Evolutionary conservation across 2,113 vertebrate species (phyloP).

Genomic region (Glareola pratincola): DNA sequence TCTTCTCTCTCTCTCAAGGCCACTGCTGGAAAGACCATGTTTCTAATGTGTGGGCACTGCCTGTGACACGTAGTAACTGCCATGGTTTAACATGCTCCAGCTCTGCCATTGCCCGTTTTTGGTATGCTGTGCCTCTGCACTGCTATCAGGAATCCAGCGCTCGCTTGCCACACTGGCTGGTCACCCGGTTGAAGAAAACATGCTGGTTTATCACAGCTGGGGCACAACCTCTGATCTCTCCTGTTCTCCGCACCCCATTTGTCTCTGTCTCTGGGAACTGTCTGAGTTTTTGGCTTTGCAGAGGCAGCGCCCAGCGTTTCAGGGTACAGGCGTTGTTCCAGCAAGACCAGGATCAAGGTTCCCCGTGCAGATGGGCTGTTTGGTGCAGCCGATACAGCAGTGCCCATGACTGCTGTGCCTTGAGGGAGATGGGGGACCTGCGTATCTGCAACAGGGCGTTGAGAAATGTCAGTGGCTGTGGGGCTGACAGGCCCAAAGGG

Average conservation of each 20-base stretch:
- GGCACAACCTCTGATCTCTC: neutral
- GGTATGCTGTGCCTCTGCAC: neutral
- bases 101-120: neutral
- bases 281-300: neutral
- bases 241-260: neutral
- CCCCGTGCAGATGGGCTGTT: neutral
- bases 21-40: neutral
- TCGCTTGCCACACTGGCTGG: neutral
- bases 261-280: neutral
- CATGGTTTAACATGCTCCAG: neutral
- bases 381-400: neutral
- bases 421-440: neutral
- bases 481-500: fast-evolving
- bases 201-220: neutral
- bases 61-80: neutral
- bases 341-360: neutral
- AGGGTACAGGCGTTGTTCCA: neutral
- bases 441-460: neutral
- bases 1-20: neutral
- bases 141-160: neutral
- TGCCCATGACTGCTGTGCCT: neutral
- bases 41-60: neutral
- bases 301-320: neutral
- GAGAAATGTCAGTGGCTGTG: neutral
- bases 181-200: neutral